Base-by-base conservation (phyloP, 2,888 invertebrate species). In the Chloromyia formosa region DNA sequence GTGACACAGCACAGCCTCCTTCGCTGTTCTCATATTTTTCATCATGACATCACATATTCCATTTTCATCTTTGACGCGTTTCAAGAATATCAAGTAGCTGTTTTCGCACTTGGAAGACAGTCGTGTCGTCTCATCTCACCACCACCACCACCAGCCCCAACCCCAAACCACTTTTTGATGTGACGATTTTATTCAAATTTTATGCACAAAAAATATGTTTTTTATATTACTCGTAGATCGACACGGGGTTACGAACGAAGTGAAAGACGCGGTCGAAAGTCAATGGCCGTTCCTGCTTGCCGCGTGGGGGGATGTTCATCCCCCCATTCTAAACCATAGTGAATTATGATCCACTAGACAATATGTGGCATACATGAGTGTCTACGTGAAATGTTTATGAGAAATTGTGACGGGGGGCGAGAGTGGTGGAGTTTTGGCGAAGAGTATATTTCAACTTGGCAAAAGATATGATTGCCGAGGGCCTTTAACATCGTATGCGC, bases 101-200 rank as follows among this genome's bases (percentile, higher is more conserved):
- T 62, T 62, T 42, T 23, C 18, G 2, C 1, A 20, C 10, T 16
- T 10, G 56, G 56, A 56, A 56, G 64, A 20, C 45, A 35, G 18
- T 49, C 22, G 49, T 20, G 10, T 49, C 49, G 4, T 35, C 27
- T 35, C 27, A 35, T 35, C 27, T 35, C 27, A 35, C 7, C 27
- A 2, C 27, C 27, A 35, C 27, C 27, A 35, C 23, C 60, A 23
- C 12, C n/a, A 27, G 12, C 60, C 27, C 23, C 20, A 14, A 12
- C 3, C 60, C 9, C 2, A 3, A 23, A 4, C 60, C 60, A 7
- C 3, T 23, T 23, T 58, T 23, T 58, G 35, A 71, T 58, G 71
- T 71, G 71, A 71, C 71, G 56, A 71, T 71, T 71, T 71, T 71
- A 71, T 71, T 71, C 71, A 71, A 71, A 71, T 71, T 58, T 71